Base-by-base conservation (phyloP, 2,888 invertebrate species). In the Meloe dianella region DNA sequence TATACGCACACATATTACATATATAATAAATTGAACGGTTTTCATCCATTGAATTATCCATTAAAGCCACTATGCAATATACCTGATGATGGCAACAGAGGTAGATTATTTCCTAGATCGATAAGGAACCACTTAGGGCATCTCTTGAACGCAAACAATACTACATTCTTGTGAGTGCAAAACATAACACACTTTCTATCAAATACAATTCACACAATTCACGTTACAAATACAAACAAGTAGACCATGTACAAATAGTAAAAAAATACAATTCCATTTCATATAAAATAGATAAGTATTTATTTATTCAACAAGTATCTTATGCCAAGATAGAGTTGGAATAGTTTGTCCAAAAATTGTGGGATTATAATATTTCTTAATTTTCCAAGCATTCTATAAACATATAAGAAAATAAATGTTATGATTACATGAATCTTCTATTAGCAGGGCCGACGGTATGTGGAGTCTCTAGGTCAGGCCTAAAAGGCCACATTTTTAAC, bases 11-110 rank as follows among this genome's bases (percentile, higher is more conserved):
- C n/a, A n/a, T n/a, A n/a, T n/a, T n/a, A n/a, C n/a, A n/a, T n/a
- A n/a, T n/a, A n/a, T n/a, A n/a, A 61, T 60, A 67, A 69, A 69
- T 67, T 69, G 69, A 69, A 69, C 64, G 65, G 60, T 58, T 51
- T 51, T 57, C 66, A 64, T 60, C 66, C 61, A 69, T 67, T 65
- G 59, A 70, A 70, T 67, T 65, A 70, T 30, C 67, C 63, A 63
- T 67, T 68, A 65, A 65, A 65, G 57, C 57, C 27, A 64, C 61
- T 70, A 66, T 69, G 66, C 66, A 64, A 12, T 56, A 63, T 56
- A 67, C 64, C 66, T 69, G 64, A 66, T 64, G 61, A 47, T 27
- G n/a, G n/a, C n/a, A n/a, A n/a, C n/a, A n/a, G n/a, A n/a, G n/a
- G n/a, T n/a, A n/a, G n/a, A n/a, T n/a, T n/a, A n/a, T n/a, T n/a